Base-by-base conservation (phyloP, 2,888 invertebrate genomes). In the Piscicola geometra region DNA sequence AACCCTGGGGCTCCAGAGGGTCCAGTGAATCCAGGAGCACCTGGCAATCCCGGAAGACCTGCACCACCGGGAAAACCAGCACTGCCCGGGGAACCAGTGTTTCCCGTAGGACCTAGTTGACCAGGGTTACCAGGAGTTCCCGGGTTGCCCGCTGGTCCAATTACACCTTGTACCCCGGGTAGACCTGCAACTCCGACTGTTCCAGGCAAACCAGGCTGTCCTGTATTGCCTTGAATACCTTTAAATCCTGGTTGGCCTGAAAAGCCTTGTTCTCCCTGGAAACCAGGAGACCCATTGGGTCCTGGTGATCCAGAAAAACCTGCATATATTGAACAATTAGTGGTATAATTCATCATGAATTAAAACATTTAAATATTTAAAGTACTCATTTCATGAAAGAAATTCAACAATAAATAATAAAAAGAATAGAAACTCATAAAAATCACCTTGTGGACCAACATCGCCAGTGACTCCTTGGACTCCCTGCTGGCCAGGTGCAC, bases 21-120 rank as follows among this genome's bases (percentile, higher is more conserved):
- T 35, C 77, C 77, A 36, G 32, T 36, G 67, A 28, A 41, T 12
- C 66, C 77, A n/a, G 77, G 75, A 74, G 36, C 1, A 76, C 80
- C 75, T 32, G 77, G 69, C 35, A 67, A 50, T 18, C 82, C 80
- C 71, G 75, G 15, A 71, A 76, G 50, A 15, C 78, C 76, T 9
- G 32, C 21, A 47, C 21, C 18, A 36, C 78, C 75, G 18, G 32
- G 50, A 25, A 68, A n/a, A 67, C 77, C 77, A 28, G 67, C 12
- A 30, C 66, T 21, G 3, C 77, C 77, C 25, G 69, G n/a, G 12
- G 30, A 28, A n/a, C 76, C 76, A 47, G 76, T 25, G 25, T 47
- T 21, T 69, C 77, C 77, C 1, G 64, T 36, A 36, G 32, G 68
- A 5, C 78, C 78, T n/a, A 72, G 35, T 18, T 33, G 66, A 50